Evolutionary conservation across 64 coral and sea anemone species (phyloP).

Genomic region (Montipora foliosa): DNA sequence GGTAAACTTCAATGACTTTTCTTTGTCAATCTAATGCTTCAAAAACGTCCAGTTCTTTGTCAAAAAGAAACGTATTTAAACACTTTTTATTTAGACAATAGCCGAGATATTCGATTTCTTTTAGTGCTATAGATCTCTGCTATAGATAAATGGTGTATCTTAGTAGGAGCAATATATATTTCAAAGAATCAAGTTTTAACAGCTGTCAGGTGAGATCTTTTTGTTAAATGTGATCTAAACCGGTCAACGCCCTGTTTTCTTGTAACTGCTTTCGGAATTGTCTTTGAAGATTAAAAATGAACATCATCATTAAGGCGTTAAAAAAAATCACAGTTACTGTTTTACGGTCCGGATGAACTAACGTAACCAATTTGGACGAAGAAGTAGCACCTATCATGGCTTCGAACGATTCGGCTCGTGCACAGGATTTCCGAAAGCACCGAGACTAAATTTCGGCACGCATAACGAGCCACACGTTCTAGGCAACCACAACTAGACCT

Average conservation of each 20-base stretch:
- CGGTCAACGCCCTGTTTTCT: background rate
- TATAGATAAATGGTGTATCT: background rate
- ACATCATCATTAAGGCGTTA: no score
- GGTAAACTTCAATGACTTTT: background rate
- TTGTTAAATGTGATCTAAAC: background rate
- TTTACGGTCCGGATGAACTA: no score
- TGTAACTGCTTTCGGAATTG: background rate
- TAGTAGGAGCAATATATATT: background rate
- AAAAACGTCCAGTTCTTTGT: background rate
- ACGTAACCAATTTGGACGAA: no score
- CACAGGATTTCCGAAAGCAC: no score
- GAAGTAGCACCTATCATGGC: no score
- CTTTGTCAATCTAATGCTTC: background rate
- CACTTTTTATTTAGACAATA: background rate
- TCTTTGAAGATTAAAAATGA: no score
- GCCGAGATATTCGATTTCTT: background rate
- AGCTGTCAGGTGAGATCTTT: conserved; percentile 2
- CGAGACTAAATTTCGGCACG: no score
- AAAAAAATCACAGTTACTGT: no score
- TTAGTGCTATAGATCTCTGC: background rate
- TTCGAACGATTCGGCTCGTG: no score
- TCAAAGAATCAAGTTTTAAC: background rate
- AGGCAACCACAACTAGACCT: background rate
- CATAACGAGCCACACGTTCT: no score
- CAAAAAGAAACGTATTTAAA: background rate